A percentile compares a stretch with the other conserved stretches of the same genome.
phyloP scores from a whole-genome alignment of 2,797 vertebrate genomes.

The Enteromius viviparus region DNA sequence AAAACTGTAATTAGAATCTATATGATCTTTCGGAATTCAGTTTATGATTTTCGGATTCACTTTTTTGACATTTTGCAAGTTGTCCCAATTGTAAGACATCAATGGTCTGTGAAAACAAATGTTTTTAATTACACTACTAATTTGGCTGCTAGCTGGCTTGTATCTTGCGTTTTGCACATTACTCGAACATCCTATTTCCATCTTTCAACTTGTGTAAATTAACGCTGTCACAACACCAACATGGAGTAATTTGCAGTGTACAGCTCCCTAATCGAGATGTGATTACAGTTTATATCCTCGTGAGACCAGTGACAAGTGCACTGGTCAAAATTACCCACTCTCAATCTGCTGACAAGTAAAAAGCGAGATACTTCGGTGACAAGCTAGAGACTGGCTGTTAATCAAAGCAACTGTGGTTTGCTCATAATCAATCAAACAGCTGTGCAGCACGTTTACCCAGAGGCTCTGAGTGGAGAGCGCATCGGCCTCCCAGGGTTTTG shows the following conservation, averaged over 20 bases:
- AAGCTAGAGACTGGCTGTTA: constrained; percentile 53
- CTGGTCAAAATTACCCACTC: constrained; percentile 62
- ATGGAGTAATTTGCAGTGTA: constrained; percentile 58
- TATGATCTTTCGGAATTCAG: neutral
- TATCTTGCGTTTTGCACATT: constrained; percentile 37
- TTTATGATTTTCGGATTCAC: neutral
- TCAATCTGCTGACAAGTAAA: constrained; percentile 60
- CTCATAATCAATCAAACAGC: constrained; percentile 55
- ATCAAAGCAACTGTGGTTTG: constrained; percentile 48
- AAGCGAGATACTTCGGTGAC: constrained; percentile 51
- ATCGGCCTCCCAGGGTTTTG: constrained; percentile 24
- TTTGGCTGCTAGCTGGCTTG: constrained; percentile 23
- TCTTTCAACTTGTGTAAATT: constrained; percentile 60
- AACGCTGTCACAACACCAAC: constrained; percentile 50
- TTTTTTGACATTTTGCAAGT: constrained; percentile 9
- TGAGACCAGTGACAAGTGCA: constrained; percentile 55
- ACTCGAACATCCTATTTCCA: constrained; percentile 28
- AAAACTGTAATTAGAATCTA: neutral
- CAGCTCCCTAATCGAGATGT: constrained; percentile 49
- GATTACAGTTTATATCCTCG: constrained; percentile 56
- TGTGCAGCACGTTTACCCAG: constrained; percentile 28
- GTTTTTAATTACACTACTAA: constrained; percentile 38
- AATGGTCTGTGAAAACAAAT: constrained; percentile 26
- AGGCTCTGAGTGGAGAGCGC: constrained; percentile 17
- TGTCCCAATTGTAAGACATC: constrained; percentile 5